These are phyloP conservation scores for Pteropus rufus DNA, from an alignment of 2,797 vertebrate genomes.

Conservation along the genomic window DNA sequence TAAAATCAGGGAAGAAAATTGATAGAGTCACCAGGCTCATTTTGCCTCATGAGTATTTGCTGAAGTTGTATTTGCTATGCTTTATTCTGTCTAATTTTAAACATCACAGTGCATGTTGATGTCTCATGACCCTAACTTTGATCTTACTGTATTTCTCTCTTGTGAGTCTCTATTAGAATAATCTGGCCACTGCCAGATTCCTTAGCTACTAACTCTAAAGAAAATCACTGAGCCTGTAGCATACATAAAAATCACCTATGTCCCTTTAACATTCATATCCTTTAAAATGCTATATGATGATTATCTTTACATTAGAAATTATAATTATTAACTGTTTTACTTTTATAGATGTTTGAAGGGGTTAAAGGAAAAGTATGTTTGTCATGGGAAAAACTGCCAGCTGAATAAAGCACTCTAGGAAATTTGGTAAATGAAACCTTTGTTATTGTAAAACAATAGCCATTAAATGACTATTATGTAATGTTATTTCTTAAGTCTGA, in stretches of 20 bases:
- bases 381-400: constrained; percentile 64
- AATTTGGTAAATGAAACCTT: constrained; percentile 64
- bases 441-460: constrained; percentile 73
- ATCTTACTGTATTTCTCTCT: not conserved
- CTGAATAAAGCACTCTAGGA: constrained; percentile 65
- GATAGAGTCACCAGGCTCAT: not conserved
- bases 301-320: not conserved
- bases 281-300: not conserved
- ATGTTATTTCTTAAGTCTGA: constrained; percentile 73
- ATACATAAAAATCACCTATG: not conserved
- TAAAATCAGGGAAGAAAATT: not conserved
- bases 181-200: not conserved
- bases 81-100: constrained; percentile 46
- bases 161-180: constrained; percentile 7
- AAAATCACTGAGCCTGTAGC: not conserved
- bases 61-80: not conserved
- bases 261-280: not conserved
- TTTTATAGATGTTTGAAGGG: not conserved
- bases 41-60: not conserved
- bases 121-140: constrained; percentile 15
- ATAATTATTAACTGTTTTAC: constrained; percentile 7
- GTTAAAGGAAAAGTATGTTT: not conserved
- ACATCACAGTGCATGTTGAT: not conserved
- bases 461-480: constrained; percentile 68
- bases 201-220: not conserved